Conservation (phyloP, 2,888 invertebrate species). For the Erebia palarica region DNA sequence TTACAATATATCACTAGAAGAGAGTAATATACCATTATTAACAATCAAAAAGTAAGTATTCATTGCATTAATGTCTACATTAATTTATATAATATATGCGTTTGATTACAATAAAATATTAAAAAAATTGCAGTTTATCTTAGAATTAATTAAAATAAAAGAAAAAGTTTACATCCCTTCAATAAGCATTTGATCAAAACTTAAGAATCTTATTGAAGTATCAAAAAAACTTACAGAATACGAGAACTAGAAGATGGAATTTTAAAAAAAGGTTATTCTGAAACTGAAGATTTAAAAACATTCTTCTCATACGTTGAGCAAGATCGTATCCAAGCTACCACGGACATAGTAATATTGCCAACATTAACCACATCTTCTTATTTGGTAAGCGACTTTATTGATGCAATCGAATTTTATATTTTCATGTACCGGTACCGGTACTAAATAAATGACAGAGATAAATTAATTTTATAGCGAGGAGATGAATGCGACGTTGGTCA, state of each 20-base stretch:
- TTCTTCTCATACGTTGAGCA: conserved; percentile 50
- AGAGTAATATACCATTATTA: conserved; percentile 10
- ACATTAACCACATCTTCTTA: conserved; percentile 35
- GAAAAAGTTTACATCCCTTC: too few species aligned
- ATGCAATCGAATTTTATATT: not conserved
- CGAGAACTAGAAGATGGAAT: conserved; percentile 41
- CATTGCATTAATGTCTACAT: too few species aligned
- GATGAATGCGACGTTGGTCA: conserved; percentile 51
- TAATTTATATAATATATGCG: too few species aligned
- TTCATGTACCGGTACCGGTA: too few species aligned
- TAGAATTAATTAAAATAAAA: too few species aligned
- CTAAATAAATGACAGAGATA: not conserved
- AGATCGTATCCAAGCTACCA: conserved; percentile 51
- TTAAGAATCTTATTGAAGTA: too few species aligned
- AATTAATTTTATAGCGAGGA: conserved; percentile 47
- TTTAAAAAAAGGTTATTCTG: conserved; percentile 28
- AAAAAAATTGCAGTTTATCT: too few species aligned
- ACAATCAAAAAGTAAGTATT: conserved; percentile 28
- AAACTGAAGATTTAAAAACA: conserved; percentile 45
- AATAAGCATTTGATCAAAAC: too few species aligned
- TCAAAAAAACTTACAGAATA: conserved; percentile 39
- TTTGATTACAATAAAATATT: too few species aligned
- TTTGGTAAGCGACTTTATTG: conserved; percentile 30
- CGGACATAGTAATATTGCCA: conserved; percentile 47
- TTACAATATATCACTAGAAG: conserved; percentile 12